Base-by-base conservation (phyloP, 92 coral and sea anemone species). In the Phenganax marumi region DNA sequence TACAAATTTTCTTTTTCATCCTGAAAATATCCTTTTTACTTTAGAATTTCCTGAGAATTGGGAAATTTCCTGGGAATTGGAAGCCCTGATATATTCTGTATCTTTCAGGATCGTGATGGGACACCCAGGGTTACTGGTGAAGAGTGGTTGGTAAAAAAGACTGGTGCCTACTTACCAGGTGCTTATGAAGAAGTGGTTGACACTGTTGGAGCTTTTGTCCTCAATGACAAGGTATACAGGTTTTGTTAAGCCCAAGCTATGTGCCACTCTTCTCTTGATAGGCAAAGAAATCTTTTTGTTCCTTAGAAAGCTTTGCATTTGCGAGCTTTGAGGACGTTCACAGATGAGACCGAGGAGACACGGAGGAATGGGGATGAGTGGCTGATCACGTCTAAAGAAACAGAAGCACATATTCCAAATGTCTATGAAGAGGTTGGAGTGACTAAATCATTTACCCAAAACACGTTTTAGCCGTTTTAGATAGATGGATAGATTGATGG, bases 111-210 rank as follows among this genome's bases (percentile, higher is more conserved):
- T 82, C 93, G 97, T n/a, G 93, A 89, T 73, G 93, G 88, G 12
- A 68, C 86, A 55, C 26, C 89, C 53, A 87, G 98, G 55, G 98
- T 95, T 12, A 93, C 98, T 58, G 98, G 98, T 16, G 98, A 95
- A 69, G 92, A 92, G 66, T 95, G 98, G 98, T 68, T 95, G 62
- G 98, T 95, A 14, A 91, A 93, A 73, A 92, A 90, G 85, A 89
- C 89, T 74, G 98, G 98, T 26, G 98, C 98, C n/a, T 95, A 95
- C 73, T 86, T 95, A n/a, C 98, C 98, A 25, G 97, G 98, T 72
- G 98, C 98, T 9, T 95, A 95, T 88, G 98, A 95, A 85, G 98
- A 92, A 84, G 98, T 95, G 24, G 91, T 91, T 52, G 90, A 92
- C 69, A 87, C 93, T 10, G 98, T 89, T n/a, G 88, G 93, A 72